A percentile compares a stretch with the other conserved stretches of the same genome.
Conservation (phyloP, 1,140 invertebrate species). For the Thalassaphorura encarpata region DNA sequence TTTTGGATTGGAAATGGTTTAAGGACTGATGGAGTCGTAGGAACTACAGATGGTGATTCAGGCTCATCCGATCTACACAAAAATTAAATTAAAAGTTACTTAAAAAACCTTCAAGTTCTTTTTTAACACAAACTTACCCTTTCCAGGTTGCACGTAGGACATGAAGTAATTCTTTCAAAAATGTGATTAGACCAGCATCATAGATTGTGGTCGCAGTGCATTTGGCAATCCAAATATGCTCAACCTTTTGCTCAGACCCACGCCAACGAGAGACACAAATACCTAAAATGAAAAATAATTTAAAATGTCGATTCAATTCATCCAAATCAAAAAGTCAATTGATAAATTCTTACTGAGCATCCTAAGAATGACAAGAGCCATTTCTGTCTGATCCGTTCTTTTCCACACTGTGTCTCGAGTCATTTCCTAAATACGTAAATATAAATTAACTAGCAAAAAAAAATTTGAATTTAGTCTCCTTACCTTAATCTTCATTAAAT, state of each 20-base stretch:
- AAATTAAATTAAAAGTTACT: slow-evolving; percentile 1
- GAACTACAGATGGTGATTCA: slow-evolving; percentile 5
- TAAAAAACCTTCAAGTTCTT: background rate
- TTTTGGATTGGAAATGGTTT: slow-evolving; percentile 69
- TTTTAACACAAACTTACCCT: slow-evolving; percentile 3
- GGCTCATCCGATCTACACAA: slow-evolving; percentile 7
- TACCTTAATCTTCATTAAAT: slow-evolving; percentile 26
- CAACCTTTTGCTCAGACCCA: slow-evolving; percentile 17
- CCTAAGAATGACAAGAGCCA: slow-evolving; percentile 26
- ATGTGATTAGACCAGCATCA: slow-evolving; percentile 17
- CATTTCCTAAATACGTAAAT: slow-evolving; percentile 13
- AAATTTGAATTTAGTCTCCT: background rate
- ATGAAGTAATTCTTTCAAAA: slow-evolving; percentile 26
- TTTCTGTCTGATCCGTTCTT: slow-evolving; percentile 20
- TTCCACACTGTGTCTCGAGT: slow-evolving; percentile 19
- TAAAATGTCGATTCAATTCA: background rate
- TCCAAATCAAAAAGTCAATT: background rate
- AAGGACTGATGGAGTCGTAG: slow-evolving; percentile 37
- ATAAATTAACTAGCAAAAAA: background rate
- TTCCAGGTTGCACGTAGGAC: slow-evolving; percentile 29
- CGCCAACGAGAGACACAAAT: slow-evolving; percentile 28
- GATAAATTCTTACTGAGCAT: slow-evolving; percentile 27
- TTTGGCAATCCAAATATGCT: slow-evolving; percentile 30
- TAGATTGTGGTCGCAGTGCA: slow-evolving; percentile 25
- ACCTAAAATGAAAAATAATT: background rate